Percentiles rank a stretch among this genome's conserved stretches.
These are phyloP conservation scores for Drosophila auraria DNA, from an alignment of 1,140 invertebrate species.

Conservation along the genomic window DNA sequence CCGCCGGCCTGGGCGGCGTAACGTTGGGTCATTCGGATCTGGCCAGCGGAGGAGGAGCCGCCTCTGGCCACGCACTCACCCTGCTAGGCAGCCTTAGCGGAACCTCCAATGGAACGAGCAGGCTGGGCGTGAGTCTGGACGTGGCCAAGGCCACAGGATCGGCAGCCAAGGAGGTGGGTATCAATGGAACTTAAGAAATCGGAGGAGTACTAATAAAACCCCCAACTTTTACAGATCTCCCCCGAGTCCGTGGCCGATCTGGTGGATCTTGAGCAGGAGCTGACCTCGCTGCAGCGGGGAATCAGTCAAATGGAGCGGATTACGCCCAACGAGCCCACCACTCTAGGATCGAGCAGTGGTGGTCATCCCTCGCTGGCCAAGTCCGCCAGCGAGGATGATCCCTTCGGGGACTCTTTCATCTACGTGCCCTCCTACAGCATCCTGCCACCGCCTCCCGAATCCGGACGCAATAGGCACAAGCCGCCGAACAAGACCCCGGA, in stretches of 20 bases:
- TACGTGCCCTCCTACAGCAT: conserved; percentile 87
- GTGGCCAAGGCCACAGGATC: conserved; percentile 58
- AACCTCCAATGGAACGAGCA: conserved; percentile 57
- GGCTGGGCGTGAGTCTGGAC: conserved; percentile 74
- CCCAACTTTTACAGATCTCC: conserved; percentile 59
- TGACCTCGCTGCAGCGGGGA: conserved; percentile 94
- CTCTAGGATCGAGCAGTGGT: conserved; percentile 65
- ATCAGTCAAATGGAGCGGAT: conserved; percentile 94
- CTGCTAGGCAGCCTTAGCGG: conserved; percentile 48
- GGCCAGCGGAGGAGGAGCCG: conserved; percentile 53
- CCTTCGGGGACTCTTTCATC: conserved; percentile 93
- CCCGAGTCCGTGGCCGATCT: conserved; percentile 91
- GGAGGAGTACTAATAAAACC: not conserved
- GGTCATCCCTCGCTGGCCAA: conserved; percentile 48
- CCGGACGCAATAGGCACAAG: conserved; percentile 81
- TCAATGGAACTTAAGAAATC: not conserved
- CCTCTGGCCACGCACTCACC: conserved; percentile 41
- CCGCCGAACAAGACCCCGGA: conserved; percentile 65
- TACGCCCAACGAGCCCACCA: conserved; percentile 88
- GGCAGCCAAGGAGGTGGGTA: conserved; percentile 71
- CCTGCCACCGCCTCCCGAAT: conserved; percentile 88
- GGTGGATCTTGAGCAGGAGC: conserved; percentile 96
- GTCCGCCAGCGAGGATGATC: conserved; percentile 88
- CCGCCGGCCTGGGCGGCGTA: conserved; percentile 33
- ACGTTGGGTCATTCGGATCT: conserved; percentile 40